A percentile compares a stretch with the other conserved stretches of the same genome.
Conservation (phyloP, 2,113 vertebrate genomes). For the Malurus melanocephalus region DNA sequence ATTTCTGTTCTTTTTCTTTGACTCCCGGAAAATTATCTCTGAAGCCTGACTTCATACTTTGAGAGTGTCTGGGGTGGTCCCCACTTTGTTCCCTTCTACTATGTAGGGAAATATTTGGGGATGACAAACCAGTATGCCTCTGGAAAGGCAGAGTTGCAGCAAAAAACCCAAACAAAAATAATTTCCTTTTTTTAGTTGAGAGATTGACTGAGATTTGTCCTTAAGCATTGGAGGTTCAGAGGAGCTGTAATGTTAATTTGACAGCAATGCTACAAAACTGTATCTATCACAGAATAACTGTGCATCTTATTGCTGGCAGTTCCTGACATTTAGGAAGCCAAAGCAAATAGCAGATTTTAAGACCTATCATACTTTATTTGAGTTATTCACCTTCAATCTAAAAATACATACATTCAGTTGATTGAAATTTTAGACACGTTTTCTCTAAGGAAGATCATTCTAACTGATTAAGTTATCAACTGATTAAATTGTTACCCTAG, state of each 20-base stretch:
- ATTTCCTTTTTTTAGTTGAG: background rate
- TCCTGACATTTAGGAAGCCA: background rate
- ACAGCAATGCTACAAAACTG: background rate
- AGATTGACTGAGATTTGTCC: background rate
- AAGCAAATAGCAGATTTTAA: background rate
- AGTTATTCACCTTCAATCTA: background rate
- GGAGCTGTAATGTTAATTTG: background rate
- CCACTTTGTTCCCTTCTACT: background rate
- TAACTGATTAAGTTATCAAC: background rate
- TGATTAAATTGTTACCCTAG: background rate
- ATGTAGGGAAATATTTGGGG: background rate
- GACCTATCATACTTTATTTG: background rate
- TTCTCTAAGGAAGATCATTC: background rate
- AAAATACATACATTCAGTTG: background rate
- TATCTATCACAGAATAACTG: background rate
- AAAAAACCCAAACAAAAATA: background rate
- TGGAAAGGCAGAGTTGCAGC: background rate
- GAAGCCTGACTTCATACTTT: background rate
- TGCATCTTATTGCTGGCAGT: background rate
- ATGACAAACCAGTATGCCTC: background rate
- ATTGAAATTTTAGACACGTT: background rate
- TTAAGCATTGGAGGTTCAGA: background rate
- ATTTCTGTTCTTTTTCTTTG: background rate
- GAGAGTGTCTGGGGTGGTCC: background rate
- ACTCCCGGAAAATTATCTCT: background rate